Conservation (phyloP, 2,888 invertebrate species). For the Marasmarcha lunaedactyla region DNA sequence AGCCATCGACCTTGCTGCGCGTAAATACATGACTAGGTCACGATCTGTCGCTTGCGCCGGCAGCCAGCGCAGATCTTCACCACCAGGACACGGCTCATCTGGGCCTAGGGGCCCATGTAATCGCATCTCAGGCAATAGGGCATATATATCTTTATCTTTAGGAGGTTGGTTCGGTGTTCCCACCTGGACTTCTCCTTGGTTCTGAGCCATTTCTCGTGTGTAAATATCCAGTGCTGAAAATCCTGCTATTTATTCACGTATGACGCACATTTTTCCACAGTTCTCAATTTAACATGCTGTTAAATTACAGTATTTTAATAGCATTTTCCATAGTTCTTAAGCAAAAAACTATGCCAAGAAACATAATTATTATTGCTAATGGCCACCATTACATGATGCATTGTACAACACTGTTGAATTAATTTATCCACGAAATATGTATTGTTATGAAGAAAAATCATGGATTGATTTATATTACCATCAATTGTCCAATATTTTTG, state of each 20-base stretch:
- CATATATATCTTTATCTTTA: conserved; percentile 66
- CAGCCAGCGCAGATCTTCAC: conserved; percentile 94
- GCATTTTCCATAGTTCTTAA: background rate
- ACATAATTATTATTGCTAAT: conserved; percentile 69
- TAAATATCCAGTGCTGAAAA: conserved; percentile 36
- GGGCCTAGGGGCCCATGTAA: conserved; percentile 56
- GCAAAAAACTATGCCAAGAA: conserved; percentile 64
- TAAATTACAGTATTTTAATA: conserved; percentile 21
- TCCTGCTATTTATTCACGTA: conserved; percentile 40
- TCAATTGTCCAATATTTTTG: conserved; percentile 23
- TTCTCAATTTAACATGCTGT: conserved; percentile 29
- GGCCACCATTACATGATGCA: conserved; percentile 70
- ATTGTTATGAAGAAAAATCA: conserved; percentile 21
- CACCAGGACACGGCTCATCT: conserved; percentile 61
- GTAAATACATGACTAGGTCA: conserved; percentile 96
- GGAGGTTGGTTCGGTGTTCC: conserved; percentile 63
- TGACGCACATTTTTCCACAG: conserved; percentile 42
- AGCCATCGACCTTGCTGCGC: conserved; percentile 97
- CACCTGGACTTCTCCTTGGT: conserved; percentile 67
- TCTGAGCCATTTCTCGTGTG: conserved; percentile 60
- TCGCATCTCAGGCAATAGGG: conserved; percentile 69
- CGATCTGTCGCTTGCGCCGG: conserved; percentile 94
- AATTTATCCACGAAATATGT: conserved; percentile 27
- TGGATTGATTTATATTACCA: too few relatives aligned
- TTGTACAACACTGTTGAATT: conserved; percentile 52